phyloP scores from a whole-genome alignment of 2,797 vertebrate species.

The Triplophysa yarkandensis region DNA sequence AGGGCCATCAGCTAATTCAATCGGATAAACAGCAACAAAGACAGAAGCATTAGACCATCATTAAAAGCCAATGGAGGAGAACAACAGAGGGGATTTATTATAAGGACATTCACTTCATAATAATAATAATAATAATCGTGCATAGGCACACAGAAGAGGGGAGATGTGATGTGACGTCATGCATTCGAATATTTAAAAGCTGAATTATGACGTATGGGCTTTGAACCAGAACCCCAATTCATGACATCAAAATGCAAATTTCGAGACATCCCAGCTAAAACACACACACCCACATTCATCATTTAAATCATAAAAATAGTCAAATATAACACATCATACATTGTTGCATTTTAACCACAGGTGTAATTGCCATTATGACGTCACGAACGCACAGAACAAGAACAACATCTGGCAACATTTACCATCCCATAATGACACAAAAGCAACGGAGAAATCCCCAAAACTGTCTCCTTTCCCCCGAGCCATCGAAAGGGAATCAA shows the following conservation, averaged over 20 bases:
- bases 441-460: conserved; percentile 8
- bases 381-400: neutral
- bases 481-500: conserved; percentile 19
- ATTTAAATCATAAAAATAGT: too few relatives aligned
- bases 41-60: conserved; percentile 25
- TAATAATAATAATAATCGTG: neutral
- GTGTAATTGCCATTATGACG: too few relatives aligned
- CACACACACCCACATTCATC: too few relatives aligned
- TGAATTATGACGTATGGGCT: too few relatives aligned
- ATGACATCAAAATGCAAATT: too few relatives aligned
- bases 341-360: too few relatives aligned
- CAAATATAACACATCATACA: too few relatives aligned
- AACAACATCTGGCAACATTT: conserved; percentile 34
- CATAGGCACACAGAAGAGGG: neutral
- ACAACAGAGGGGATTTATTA: neutral
- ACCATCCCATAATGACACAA: conserved; percentile 10
- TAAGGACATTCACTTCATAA: neutral
- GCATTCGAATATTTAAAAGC: too few relatives aligned
- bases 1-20: conserved; percentile 45
- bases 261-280: too few relatives aligned
- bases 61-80: conserved; percentile 6
- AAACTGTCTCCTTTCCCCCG: neutral
- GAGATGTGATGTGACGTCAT: too few relatives aligned
- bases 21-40: conserved; percentile 15
- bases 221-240: too few relatives aligned